Base-by-base conservation (phyloP, 1,140 invertebrate genomes). In the Drosophila funebris region DNA sequence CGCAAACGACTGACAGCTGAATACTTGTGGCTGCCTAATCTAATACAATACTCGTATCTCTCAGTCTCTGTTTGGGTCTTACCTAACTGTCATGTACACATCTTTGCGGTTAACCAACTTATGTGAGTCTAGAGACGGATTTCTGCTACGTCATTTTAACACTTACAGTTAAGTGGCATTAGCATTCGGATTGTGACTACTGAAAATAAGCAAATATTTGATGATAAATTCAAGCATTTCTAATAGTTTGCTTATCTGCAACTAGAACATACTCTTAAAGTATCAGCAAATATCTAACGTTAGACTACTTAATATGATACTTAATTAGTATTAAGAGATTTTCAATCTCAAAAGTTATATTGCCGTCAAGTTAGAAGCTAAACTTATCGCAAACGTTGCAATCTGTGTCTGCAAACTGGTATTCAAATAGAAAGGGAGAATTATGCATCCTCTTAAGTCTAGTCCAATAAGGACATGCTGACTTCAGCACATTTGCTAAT, bases 71-170 rank as follows among this genome's bases (percentile, higher is more conserved):
- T 16, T 11, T 39, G 13, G 8, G 13, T 9, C 39, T 54, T 39
- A 60, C 58, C 53, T 62, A 54, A 60, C 24, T 22, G 36, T 70
- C 50, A 29, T 37, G 58, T 57, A 80, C 77, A 76, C 57, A 50
- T 62, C 31, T 80, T 80, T 80, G 78, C 57, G 78, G 78, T 87
- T 37, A 48, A 58, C 73, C 80, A 68, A 85, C 44, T 37, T 18
- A 50, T 14, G 9, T 44, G 24, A 18, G 16, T 5, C 14, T 50
- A n/a, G 46, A 11, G 27, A 13, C 5, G 13, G 6, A 41, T 29
- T 9, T 50, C 24, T 31, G 22, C 46, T 50, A 29, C 46, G 44
- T 46, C 44, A 46, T 41, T 52, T 62, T 41, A 64, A 31, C 48
- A 56, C 27, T 54, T 18, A 22, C 4, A 54, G 53, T 64, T 27